These are phyloP conservation scores for Porites rus DNA, from an alignment of 92 coral and sea anemone genomes.

Conservation along the genomic window DNA sequence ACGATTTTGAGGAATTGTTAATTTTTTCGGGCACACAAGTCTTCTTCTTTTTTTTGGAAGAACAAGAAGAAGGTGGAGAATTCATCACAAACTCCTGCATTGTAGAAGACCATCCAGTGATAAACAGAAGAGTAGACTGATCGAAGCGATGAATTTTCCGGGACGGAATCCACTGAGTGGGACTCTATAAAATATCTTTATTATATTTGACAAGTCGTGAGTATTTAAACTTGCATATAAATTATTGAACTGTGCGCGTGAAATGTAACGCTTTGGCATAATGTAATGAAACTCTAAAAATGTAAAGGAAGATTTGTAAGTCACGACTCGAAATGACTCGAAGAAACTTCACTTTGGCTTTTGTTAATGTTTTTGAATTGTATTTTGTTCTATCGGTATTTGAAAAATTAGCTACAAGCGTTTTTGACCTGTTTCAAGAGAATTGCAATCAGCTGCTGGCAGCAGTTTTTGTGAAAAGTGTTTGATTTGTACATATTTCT, in stretches of 20 bases:
- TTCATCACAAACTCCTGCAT: too few relatives aligned
- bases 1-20: too few relatives aligned
- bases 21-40: too few relatives aligned
- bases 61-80: too few relatives aligned
- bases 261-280: background rate
- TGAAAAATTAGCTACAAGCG: background rate
- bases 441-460: background rate
- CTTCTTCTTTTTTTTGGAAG: too few relatives aligned
- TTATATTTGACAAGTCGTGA: background rate
- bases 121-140: background rate
- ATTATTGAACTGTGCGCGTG: background rate
- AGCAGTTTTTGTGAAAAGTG: background rate
- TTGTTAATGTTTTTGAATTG: background rate
- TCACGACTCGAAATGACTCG: too few relatives aligned
- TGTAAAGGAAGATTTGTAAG: background rate
- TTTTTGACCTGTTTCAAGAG: background rate
- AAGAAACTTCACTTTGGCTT: background rate
- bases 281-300: background rate
- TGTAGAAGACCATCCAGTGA: too few relatives aligned
- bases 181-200: background rate
- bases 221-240: background rate
- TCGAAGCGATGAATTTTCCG: background rate
- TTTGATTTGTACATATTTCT: background rate
- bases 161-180: background rate
- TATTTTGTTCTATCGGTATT: slow-evolving; percentile 1